Percentiles rank a stretch among this genome's conserved stretches.
These are phyloP conservation scores for Phyllotreta striolata DNA, from an alignment of 2,888 invertebrate genomes.

Conservation along the genomic window DNA sequence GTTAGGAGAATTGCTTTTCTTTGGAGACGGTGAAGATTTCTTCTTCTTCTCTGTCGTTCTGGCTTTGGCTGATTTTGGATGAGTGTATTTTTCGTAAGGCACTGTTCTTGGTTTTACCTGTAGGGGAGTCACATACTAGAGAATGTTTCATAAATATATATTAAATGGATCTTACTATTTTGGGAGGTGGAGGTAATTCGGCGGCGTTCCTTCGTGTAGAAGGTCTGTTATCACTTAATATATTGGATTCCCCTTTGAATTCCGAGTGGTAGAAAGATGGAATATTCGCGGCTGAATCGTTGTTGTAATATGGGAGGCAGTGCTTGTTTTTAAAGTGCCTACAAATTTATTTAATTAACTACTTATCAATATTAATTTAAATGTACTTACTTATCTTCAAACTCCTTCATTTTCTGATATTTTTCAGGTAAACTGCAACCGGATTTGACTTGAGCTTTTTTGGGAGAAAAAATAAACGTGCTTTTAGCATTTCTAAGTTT, in stretches of 20 bases:
- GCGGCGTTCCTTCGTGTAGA: constrained; percentile 36
- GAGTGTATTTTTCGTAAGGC: background rate
- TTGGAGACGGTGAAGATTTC: background rate
- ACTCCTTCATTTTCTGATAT: constrained; percentile 28
- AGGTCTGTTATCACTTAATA: constrained; percentile 25
- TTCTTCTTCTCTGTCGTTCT: background rate
- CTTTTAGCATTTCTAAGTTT: constrained; percentile 57
- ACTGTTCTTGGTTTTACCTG: constrained; percentile 1
- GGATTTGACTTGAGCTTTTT: constrained; percentile 48
- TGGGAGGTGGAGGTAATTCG: constrained; percentile 20
- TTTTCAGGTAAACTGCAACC: constrained; percentile 30
- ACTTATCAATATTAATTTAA: background rate
- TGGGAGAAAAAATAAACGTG: constrained; percentile 56
- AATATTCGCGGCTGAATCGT: constrained; percentile 5
- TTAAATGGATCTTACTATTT: constrained; percentile 8
- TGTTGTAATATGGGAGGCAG: constrained; percentile 22
- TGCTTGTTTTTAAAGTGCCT: constrained; percentile 27
- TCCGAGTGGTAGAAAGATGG: background rate
- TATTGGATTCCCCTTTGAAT: background rate
- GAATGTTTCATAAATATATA: background rate
- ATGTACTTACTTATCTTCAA: constrained; percentile 31
- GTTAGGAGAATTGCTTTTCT: background rate
- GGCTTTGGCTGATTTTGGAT: background rate
- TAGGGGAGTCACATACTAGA: background rate
- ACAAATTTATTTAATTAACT: constrained; percentile 14